phyloP scores from a whole-genome alignment of 1,140 invertebrate species.

The Triops longicaudatus region DNA sequence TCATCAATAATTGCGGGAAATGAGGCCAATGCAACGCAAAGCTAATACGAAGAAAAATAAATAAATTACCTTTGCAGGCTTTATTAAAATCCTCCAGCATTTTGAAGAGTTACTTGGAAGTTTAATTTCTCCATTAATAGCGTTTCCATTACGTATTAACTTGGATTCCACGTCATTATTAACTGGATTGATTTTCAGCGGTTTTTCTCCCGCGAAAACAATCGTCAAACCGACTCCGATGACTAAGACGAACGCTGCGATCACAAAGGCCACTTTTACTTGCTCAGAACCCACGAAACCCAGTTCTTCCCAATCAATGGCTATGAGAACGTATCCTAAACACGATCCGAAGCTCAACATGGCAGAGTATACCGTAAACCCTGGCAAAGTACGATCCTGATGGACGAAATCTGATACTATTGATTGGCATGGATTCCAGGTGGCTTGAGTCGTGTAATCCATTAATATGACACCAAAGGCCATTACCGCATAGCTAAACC shows the following conservation, averaged over 20 bases:
- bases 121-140: too few species aligned
- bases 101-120: too few species aligned
- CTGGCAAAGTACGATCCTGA: constrained; percentile 37
- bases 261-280: constrained; percentile 33
- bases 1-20: too few species aligned
- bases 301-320: constrained; percentile 42
- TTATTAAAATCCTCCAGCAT: too few species aligned
- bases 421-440: constrained; percentile 45
- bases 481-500: constrained; percentile 35
- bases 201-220: constrained; percentile 2
- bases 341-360: constrained; percentile 45
- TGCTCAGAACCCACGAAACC: constrained; percentile 22
- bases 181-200: neutral
- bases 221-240: constrained; percentile 31
- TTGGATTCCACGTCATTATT: too few species aligned
- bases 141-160: too few species aligned
- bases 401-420: constrained; percentile 41
- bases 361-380: constrained; percentile 44
- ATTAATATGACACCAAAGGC: constrained; percentile 41
- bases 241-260: constrained; percentile 31
- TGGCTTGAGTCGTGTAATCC: constrained; percentile 44
- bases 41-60: too few species aligned
- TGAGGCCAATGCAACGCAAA: too few species aligned
- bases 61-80: too few species aligned
- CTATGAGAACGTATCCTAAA: constrained; percentile 44